Percentiles rank a stretch among this genome's conserved stretches.
Evolutionary conservation across 2,113 vertebrate genomes (phyloP).

Genomic region (Corynorhinus townsendii): DNA sequence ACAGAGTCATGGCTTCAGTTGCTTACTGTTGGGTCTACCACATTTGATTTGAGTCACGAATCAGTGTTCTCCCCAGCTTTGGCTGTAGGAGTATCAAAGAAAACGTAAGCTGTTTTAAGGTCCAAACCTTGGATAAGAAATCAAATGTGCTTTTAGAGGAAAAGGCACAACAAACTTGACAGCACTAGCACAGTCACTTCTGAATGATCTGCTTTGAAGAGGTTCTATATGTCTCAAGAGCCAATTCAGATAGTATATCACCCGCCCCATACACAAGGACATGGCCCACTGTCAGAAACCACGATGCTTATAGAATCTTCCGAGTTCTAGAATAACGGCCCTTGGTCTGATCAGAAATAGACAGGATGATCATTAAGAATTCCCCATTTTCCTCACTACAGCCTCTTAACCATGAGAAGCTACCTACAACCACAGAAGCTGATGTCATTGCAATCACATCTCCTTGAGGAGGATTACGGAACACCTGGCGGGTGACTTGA

Average conservation of each 20-base stretch:
- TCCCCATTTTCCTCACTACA: background rate
- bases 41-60: background rate
- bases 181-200: background rate
- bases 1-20: constrained; percentile 24
- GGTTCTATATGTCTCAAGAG: background rate
- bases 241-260: background rate
- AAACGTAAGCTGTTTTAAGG: constrained; percentile 19
- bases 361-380: constrained; percentile 2
- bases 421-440: background rate
- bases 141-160: background rate
- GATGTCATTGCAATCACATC: background rate
- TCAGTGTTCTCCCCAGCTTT: constrained; percentile 11
- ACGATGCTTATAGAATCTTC: background rate
- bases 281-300: background rate
- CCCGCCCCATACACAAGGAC: background rate
- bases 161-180: background rate
- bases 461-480: background rate
- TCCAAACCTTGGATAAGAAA: background rate
- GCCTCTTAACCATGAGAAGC: background rate
- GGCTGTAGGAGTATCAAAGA: constrained; percentile 6
- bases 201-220: background rate
- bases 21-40: background rate
- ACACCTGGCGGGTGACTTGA: background rate
- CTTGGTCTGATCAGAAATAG: background rate
- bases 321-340: background rate